Base-by-base conservation (phyloP, 1,140 invertebrate species). In the Stenopsyche tienmushanensis region DNA sequence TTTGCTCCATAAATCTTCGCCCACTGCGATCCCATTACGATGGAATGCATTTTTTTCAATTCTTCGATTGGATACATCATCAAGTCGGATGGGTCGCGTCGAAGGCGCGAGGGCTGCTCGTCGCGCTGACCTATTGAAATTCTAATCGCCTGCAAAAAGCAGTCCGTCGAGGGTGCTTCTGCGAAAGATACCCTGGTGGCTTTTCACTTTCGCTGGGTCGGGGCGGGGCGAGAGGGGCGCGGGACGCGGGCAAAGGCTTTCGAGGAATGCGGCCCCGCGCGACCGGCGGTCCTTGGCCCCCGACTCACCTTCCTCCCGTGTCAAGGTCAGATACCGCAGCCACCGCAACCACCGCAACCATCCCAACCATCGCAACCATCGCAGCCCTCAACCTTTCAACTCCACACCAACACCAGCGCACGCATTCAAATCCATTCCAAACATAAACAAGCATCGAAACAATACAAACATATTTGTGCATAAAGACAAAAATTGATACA, bases 241-340 rank as follows among this genome's bases (percentile, higher is more conserved):
- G 41, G 57, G 24, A 5, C 44, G 44, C 13, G 21, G 21, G 42
- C 34, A 10, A 15, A 24, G 29, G 42, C 29, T 34, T 42, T 24
- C 23, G 29, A 60, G 57, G 57, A 60, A 60, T 60, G 57, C 57
- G 57, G 57, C 39, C 34, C 23, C 15, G 24, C 23, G 52, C 52
- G 24, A 25, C 17, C 29, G 17, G 39, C 42, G 57, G 57, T 60
- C 57, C 57, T 47, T 60, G 57, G 42, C 57, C 57, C 39, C 57
- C 21, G 23, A 10, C 9, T 60, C 41, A 60, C 57, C 57, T 60
- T 60, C 57, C 44, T 49, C 42, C 29, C 21, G 53, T 60, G 57
- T 60, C 57, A 60, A 60, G 57, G 57, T 39, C 41, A 18, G 10
- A n/a, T n/a, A n/a, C n/a, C n/a, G n/a, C n/a, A 8, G 42, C 29